Percentiles rank a stretch among this genome's conserved stretches.
Evolutionary conservation across 2,113 vertebrate species (phyloP).

Genomic region (Suncus etruscus): DNA sequence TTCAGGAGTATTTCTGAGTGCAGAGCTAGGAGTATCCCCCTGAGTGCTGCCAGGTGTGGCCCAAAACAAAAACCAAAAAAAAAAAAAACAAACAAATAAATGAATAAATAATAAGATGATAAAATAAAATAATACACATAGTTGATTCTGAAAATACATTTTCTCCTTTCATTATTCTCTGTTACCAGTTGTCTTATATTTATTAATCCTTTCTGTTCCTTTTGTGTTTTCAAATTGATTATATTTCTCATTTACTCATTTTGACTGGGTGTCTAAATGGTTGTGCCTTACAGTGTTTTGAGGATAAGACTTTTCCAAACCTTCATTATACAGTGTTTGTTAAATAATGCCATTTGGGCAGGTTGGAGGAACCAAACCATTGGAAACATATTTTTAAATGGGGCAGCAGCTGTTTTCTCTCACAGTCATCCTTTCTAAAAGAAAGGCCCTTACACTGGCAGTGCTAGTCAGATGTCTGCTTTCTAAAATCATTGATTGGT

Average conservation of each 20-base stretch:
- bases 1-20: too few species aligned
- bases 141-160: background rate
- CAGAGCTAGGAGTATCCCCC: too few species aligned
- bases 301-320: constrained; percentile 38
- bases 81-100: too few species aligned
- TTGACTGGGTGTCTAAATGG: constrained; percentile 19
- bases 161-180: background rate
- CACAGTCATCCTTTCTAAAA: constrained; percentile 37
- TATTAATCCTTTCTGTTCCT: constrained; percentile 44
- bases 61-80: too few species aligned
- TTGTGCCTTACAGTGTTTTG: constrained; percentile 49
- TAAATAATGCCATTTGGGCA: constrained; percentile 56
- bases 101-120: too few species aligned
- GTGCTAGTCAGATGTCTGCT: constrained; percentile 31
- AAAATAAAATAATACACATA: background rate
- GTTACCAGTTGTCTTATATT: background rate
- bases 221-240: constrained; percentile 30
- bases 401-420: constrained; percentile 51
- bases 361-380: constrained; percentile 39
- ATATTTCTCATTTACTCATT: constrained; percentile 57
- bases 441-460: background rate
- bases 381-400: constrained; percentile 35
- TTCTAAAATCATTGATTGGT: constrained; percentile 40
- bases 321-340: constrained; percentile 55
- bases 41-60: too few species aligned